Conservation (phyloP, 2,888 invertebrate species). For the Leptopterna dolabrata region DNA sequence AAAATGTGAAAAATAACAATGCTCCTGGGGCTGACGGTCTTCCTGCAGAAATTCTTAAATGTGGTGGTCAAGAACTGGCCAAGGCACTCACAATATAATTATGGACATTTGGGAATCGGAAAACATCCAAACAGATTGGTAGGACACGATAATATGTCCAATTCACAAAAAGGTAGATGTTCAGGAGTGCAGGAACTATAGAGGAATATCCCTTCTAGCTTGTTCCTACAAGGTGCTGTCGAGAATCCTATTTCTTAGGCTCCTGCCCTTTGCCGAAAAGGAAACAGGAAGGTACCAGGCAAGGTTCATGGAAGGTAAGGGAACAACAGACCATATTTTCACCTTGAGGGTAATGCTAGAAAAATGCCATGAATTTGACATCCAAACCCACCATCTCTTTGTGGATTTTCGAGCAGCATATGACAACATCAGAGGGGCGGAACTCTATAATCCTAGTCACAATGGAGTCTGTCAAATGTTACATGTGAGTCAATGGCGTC, state of each 20-base stretch:
- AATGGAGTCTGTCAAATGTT: neutral
- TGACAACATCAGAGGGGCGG: neutral
- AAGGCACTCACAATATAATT: neutral
- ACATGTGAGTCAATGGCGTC: neutral
- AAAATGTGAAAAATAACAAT: neutral
- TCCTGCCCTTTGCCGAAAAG: neutral
- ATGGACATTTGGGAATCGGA: neutral
- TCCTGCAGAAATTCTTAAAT: neutral
- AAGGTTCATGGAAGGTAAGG: neutral
- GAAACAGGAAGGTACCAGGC: neutral
- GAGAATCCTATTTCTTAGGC: neutral
- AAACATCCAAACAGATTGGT: neutral
- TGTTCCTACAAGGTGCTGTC: neutral
- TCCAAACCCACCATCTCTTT: neutral
- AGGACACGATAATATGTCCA: neutral
- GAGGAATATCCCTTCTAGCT: neutral
- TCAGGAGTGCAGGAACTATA: neutral
- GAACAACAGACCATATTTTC: neutral
- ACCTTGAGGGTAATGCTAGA: neutral
- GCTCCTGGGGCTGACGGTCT: neutral
- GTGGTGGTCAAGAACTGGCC: neutral
- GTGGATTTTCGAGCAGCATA: neutral
- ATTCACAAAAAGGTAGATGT: too few species aligned
- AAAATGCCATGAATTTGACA: neutral
- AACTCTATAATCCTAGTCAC: neutral